phyloP scores from a whole-genome alignment of 1,140 invertebrate genomes.

The Trichomalopsis sarcophagae region DNA sequence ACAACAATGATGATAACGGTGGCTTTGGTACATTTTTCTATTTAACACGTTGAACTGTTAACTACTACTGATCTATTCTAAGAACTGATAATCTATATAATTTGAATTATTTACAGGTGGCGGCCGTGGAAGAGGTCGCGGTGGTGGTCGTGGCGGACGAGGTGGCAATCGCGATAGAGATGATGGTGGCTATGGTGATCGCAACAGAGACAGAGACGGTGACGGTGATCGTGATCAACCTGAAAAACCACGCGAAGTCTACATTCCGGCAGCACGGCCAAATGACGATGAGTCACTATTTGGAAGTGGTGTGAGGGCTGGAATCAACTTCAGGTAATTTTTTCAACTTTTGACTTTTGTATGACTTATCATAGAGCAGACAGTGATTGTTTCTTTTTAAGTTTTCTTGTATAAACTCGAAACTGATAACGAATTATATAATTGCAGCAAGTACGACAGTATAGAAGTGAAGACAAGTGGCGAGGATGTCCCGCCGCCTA shows the following conservation, averaged over 20 bases:
- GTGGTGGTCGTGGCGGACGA: slow-evolving; percentile 47
- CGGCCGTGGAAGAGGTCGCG: slow-evolving; percentile 28
- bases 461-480: slow-evolving; percentile 88
- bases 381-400: too few species aligned
- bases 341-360: not conserved
- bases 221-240: slow-evolving; percentile 44
- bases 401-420: too few species aligned
- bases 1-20: slow-evolving; percentile 27
- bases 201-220: slow-evolving; percentile 33
- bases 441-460: slow-evolving; percentile 82
- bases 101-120: slow-evolving; percentile 53
- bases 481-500: slow-evolving; percentile 79
- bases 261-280: slow-evolving; percentile 87
- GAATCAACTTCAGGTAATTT: slow-evolving; percentile 86
- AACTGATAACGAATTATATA: not conserved
- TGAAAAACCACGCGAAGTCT: slow-evolving; percentile 73
- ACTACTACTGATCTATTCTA: not conserved
- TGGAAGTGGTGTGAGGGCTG: slow-evolving; percentile 81
- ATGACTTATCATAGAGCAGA: not conserved
- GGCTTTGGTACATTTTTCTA: not conserved
- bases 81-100: not conserved
- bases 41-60: not conserved
- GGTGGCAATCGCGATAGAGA: slow-evolving; percentile 41
- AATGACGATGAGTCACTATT: slow-evolving; percentile 85
- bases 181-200: slow-evolving; percentile 29